These are phyloP conservation scores for Taeniopygia guttata DNA, from an alignment of 2,797 vertebrate species.

Conservation along the genomic window DNA sequence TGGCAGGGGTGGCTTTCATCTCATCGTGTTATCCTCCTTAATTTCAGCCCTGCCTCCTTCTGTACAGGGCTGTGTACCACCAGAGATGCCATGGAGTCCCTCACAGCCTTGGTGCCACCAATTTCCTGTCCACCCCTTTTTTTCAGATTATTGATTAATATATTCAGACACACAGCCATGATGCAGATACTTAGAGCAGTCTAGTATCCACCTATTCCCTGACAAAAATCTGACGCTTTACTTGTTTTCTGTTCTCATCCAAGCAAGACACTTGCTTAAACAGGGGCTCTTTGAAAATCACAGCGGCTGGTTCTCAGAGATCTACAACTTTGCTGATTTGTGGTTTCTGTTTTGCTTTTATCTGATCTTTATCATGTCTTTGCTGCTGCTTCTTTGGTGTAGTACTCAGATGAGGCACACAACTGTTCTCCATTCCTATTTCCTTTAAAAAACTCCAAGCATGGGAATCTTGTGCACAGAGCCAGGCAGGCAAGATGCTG, in stretches of 20 bases:
- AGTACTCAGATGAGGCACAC: background rate
- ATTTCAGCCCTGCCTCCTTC: background rate
- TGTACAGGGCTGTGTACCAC: background rate
- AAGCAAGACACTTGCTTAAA: background rate
- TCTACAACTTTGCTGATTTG: background rate
- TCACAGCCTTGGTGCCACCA: rapidly evolving
- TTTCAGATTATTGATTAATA: background rate
- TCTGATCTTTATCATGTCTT: background rate
- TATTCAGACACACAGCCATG: background rate
- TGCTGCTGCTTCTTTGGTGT: background rate
- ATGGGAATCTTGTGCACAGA: background rate
- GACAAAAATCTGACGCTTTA: background rate
- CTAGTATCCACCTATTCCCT: background rate
- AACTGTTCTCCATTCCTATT: background rate
- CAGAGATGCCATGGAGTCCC: rapidly evolving
- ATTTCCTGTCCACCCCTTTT: background rate
- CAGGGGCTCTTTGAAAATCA: background rate
- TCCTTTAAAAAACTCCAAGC: background rate
- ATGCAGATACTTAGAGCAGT: background rate
- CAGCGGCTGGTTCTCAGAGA: background rate
- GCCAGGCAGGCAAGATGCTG: background rate
- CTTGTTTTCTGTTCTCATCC: background rate
- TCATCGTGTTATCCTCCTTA: background rate
- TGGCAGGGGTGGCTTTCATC: background rate
- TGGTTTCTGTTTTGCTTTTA: background rate